Evolutionary conservation across 2,888 invertebrate genomes (phyloP).

Genomic region (Sceliomorpha sp.): DNA sequence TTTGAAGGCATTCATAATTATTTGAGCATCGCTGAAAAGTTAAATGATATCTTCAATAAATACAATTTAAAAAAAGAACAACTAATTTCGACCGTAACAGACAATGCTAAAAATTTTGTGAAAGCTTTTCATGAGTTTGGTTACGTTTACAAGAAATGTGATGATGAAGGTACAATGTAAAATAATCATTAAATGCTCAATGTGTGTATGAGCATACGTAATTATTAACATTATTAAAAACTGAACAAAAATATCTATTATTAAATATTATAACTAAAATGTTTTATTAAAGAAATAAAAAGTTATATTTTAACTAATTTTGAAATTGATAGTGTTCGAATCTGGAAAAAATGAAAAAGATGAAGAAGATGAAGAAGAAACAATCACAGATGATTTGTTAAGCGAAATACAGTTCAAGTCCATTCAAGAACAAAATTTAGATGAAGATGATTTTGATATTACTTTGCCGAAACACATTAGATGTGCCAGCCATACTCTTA

Average conservation of each 20-base stretch:
- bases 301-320: too few relatives aligned
- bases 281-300: too few relatives aligned
- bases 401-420: neutral
- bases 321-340: neutral
- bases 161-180: conserved; percentile 1
- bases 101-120: conserved; percentile 17
- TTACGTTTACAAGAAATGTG: neutral
- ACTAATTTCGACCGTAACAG: conserved; percentile 11
- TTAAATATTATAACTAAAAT: too few relatives aligned
- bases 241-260: too few relatives aligned
- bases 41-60: conserved; percentile 1
- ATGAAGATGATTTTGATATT: conserved; percentile 1
- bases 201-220: too few relatives aligned
- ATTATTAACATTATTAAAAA: too few relatives aligned
- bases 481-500: conserved; percentile 15
- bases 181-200: neutral
- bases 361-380: too few relatives aligned
- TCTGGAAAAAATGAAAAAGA: too few relatives aligned
- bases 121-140: conserved; percentile 14
- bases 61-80: conserved; percentile 7
- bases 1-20: conserved; percentile 16
- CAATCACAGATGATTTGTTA: too few relatives aligned
- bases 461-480: conserved; percentile 17
- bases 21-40: conserved; percentile 10
- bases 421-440: neutral